phyloP scores from a whole-genome alignment of 2,797 vertebrate genomes.

The Calcarius lapponicus region DNA sequence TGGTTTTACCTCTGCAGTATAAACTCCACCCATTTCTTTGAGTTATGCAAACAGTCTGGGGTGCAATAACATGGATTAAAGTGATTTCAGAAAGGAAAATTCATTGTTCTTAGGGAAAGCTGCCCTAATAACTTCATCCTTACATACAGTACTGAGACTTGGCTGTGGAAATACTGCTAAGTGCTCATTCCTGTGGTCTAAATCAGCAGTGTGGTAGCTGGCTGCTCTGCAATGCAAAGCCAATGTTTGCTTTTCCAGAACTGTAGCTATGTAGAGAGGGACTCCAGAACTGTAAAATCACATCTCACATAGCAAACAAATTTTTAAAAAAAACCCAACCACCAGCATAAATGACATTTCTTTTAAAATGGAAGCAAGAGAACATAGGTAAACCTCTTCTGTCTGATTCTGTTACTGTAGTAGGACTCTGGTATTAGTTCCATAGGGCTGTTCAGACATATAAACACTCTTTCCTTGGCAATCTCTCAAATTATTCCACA shows the following conservation, averaged over 20 bases:
- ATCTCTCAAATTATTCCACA: neutral
- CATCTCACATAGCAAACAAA: neutral
- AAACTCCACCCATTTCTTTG: neutral
- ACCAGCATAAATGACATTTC: neutral
- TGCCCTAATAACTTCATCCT: neutral
- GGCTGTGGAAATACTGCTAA: neutral
- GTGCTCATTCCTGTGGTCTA: neutral
- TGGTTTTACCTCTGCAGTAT: neutral
- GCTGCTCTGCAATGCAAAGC: neutral
- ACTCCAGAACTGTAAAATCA: neutral
- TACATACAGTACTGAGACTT: neutral
- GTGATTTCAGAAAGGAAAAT: neutral
- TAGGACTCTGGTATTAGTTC: neutral
- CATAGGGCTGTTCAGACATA: neutral
- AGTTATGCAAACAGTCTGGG: neutral
- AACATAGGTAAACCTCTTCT: neutral
- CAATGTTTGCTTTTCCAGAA: neutral
- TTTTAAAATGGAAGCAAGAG: neutral
- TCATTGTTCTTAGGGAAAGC: neutral
- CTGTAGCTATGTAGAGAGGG: neutral
- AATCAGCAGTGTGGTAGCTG: neutral
- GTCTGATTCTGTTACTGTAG: neutral
- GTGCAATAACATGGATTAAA: neutral
- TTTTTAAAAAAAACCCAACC: rapidly evolving
- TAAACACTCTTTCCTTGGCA: neutral